These are phyloP conservation scores for Ectemnius continuus DNA, from an alignment of 2,888 invertebrate species.

Conservation along the genomic window DNA sequence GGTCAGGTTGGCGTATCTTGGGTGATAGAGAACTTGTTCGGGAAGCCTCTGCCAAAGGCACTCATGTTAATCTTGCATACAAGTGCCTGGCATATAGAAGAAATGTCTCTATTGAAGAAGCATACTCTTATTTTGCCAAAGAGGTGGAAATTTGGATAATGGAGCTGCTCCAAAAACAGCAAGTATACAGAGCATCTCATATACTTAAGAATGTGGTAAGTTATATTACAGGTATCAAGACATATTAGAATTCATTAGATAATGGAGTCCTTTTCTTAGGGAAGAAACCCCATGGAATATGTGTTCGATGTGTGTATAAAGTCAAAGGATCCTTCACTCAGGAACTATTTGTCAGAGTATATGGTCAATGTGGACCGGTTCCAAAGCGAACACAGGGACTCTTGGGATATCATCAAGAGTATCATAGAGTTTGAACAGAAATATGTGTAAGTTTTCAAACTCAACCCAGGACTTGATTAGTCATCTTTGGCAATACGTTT, in stretches of 20 bases:
- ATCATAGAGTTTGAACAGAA: constrained; percentile 67
- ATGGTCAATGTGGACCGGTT: constrained; percentile 80
- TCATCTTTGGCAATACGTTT: neutral
- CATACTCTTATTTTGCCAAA: constrained; percentile 74
- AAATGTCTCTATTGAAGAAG: constrained; percentile 79
- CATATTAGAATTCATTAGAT: too few relatives aligned
- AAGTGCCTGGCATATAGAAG: constrained; percentile 81
- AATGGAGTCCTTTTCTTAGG: constrained; percentile 62
- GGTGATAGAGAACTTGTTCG: constrained; percentile 83
- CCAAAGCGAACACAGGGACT: constrained; percentile 68
- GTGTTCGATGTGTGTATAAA: constrained; percentile 81
- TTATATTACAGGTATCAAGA: constrained; percentile 15
- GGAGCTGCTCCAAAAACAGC: constrained; percentile 82
- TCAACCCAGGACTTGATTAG: neutral
- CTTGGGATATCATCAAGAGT: constrained; percentile 77
- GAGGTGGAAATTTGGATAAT: constrained; percentile 83
- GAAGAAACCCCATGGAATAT: constrained; percentile 81
- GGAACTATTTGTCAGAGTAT: constrained; percentile 84
- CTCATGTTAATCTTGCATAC: constrained; percentile 81
- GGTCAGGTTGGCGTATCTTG: constrained; percentile 84
- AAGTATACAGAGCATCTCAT: constrained; percentile 84
- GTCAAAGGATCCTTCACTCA: constrained; percentile 81
- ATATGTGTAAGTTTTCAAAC: constrained; percentile 58
- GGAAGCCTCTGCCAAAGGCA: constrained; percentile 85
- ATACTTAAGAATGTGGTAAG: constrained; percentile 81